Percentiles rank a stretch among this genome's conserved stretches.
These are phyloP conservation scores for Drosophila neocordata DNA, from an alignment of 1,140 invertebrate genomes.

Conservation along the genomic window DNA sequence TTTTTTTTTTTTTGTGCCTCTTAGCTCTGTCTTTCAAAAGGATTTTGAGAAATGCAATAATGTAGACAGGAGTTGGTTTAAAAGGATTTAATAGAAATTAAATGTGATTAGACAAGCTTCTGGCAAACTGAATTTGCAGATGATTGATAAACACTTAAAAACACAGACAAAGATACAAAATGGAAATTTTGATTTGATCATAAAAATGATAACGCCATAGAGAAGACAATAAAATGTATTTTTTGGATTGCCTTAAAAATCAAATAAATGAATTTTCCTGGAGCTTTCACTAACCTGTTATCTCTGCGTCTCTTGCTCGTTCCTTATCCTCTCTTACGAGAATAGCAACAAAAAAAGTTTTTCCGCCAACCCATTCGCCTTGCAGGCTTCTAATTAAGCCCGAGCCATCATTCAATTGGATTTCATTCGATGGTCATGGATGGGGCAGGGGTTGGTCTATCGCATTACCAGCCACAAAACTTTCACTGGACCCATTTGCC, in stretches of 20 bases:
- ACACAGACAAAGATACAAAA: no score
- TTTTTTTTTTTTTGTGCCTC: background rate
- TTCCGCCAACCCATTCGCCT: background rate
- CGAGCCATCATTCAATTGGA: constrained; percentile 29
- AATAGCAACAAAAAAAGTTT: background rate
- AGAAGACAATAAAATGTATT: no score
- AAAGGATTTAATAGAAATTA: background rate
- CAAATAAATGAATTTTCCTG: background rate
- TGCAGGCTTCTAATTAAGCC: constrained; percentile 16
- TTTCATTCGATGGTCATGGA: constrained; percentile 14
- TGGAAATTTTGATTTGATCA: background rate
- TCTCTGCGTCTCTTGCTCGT: background rate
- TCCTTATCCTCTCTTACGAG: background rate
- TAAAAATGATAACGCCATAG: no score
- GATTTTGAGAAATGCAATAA: constrained; percentile 12
- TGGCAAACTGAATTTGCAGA: background rate
- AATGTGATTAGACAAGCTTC: no score
- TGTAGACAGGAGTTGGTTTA: background rate
- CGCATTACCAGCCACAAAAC: constrained; percentile 10
- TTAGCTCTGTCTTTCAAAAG: background rate
- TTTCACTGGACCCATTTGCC: constrained; percentile 24
- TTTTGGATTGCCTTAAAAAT: no score
- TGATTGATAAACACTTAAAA: no score
- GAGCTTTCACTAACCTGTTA: background rate
- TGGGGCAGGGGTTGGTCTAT: constrained; percentile 19